These are phyloP conservation scores for Pollachius pollachius DNA, from an alignment of 2,113 vertebrate species.

Conservation along the genomic window DNA sequence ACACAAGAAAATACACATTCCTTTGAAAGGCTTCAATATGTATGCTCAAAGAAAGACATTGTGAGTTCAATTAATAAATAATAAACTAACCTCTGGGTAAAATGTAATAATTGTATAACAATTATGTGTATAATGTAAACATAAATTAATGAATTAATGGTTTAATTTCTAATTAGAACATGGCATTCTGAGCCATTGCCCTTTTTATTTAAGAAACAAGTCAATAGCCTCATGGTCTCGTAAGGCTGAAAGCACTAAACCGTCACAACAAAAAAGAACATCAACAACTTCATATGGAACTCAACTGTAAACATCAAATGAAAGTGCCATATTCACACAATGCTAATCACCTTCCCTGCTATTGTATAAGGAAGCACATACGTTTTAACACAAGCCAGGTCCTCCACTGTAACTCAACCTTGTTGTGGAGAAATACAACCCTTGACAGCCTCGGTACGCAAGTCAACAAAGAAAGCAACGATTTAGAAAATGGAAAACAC, in stretches of 20 bases:
- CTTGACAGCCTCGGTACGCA: conserved; percentile 51
- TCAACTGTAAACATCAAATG: conserved; percentile 40
- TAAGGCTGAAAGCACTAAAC: conserved; percentile 34
- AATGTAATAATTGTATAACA: too few relatives aligned
- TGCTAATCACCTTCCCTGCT: conserved; percentile 36
- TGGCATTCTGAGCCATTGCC: too few relatives aligned
- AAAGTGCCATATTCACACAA: too few relatives aligned
- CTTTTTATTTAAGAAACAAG: too few relatives aligned
- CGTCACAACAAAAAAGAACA: background rate
- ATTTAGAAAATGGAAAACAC: conserved; percentile 60
- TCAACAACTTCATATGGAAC: conserved; percentile 27
- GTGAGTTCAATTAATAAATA: too few relatives aligned
- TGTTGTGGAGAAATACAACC: conserved; percentile 57
- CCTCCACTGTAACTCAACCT: conserved; percentile 42
- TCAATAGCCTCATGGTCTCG: too few relatives aligned
- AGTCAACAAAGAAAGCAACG: conserved; percentile 44
- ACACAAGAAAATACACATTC: too few relatives aligned
- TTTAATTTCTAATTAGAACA: too few relatives aligned
- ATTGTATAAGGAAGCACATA: conserved; percentile 40
- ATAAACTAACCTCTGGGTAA: background rate
- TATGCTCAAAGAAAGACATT: too few relatives aligned
- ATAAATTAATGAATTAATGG: background rate
- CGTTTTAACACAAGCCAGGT: conserved; percentile 35
- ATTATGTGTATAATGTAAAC: too few relatives aligned
- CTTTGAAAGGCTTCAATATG: too few relatives aligned